Evolutionary conservation across 1,140 invertebrate species (phyloP).

Genomic region (Pteromalus puparum): DNA sequence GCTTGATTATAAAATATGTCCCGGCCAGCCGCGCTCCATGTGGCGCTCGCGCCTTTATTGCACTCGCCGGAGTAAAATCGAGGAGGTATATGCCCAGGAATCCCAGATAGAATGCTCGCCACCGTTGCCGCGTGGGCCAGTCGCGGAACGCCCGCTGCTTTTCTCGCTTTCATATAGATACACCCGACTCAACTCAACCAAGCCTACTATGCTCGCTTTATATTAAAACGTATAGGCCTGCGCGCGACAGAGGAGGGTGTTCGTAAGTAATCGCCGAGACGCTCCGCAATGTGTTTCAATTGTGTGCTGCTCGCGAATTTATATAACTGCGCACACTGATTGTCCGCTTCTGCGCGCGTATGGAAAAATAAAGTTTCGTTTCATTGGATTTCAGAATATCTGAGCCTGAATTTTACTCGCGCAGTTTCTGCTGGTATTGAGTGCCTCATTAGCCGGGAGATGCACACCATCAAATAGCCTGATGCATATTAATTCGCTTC

Average conservation of each 20-base stretch:
- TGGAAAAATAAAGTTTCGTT: too few species aligned
- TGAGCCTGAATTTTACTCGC: too few species aligned
- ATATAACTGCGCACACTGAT: too few species aligned
- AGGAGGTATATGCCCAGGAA: neutral
- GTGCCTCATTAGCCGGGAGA: neutral
- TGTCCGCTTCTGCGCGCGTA: too few species aligned
- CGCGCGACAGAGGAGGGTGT: neutral
- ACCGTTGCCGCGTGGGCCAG: neutral
- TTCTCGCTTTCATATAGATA: neutral
- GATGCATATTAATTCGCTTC: neutral
- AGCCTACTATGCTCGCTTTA: neutral
- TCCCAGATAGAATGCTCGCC: neutral
- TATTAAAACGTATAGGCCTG: neutral
- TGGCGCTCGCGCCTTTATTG: neutral
- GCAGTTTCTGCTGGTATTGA: neutral
- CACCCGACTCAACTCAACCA: neutral
- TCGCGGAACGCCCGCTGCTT: neutral
- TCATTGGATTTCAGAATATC: too few species aligned
- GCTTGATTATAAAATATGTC: conserved; percentile 48
- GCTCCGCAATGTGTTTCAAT: too few species aligned
- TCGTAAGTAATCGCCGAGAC: too few species aligned
- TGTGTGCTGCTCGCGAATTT: too few species aligned
- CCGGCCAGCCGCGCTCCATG: neutral
- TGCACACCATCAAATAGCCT: neutral
- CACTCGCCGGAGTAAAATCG: conserved; percentile 24